These are phyloP conservation scores for Dendrophyllia cribrosa DNA, from an alignment of 64 coral and sea anemone species.

Conservation along the genomic window DNA sequence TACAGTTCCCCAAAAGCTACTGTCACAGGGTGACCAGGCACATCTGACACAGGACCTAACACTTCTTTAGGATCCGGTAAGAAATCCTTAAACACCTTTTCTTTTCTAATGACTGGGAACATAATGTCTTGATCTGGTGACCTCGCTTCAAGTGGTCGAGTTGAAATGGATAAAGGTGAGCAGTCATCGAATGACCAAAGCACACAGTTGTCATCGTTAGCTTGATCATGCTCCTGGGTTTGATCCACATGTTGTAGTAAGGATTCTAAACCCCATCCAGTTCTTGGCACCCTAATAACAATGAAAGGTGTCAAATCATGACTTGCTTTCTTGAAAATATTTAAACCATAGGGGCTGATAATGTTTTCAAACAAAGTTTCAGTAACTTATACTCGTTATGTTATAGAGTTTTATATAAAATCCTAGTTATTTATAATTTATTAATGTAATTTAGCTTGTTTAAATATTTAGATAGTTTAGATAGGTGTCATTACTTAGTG, in stretches of 20 bases:
- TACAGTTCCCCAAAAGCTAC: slow-evolving; percentile 75
- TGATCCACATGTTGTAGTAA: not conserved
- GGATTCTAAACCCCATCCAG: not conserved
- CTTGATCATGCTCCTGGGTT: slow-evolving; percentile 32
- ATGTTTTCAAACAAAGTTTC: too few relatives aligned
- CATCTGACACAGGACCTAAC: slow-evolving; percentile 76
- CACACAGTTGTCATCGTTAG: slow-evolving; percentile 69
- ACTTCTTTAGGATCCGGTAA: slow-evolving; percentile 77
- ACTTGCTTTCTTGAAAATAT: not conserved
- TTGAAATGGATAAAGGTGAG: slow-evolving; percentile 5
- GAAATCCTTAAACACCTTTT: slow-evolving; percentile 80
- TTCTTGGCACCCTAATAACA: not conserved
- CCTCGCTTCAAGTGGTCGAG: not conserved
- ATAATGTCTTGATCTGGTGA: slow-evolving; percentile 40
- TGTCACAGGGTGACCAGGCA: slow-evolving; percentile 86
- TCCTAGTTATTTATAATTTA: too few relatives aligned
- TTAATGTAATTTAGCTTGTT: too few relatives aligned
- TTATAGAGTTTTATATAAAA: too few relatives aligned
- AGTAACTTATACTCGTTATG: too few relatives aligned
- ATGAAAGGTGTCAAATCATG: not conserved
- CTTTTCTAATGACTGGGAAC: slow-evolving; percentile 71
- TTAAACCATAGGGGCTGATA: too few relatives aligned
- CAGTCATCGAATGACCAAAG: slow-evolving; percentile 87
- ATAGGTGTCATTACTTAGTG: too few relatives aligned
- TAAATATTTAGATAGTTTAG: too few relatives aligned